Conservation (phyloP, 2,113 vertebrate species). For the Tychaedon coryphoeus region DNA sequence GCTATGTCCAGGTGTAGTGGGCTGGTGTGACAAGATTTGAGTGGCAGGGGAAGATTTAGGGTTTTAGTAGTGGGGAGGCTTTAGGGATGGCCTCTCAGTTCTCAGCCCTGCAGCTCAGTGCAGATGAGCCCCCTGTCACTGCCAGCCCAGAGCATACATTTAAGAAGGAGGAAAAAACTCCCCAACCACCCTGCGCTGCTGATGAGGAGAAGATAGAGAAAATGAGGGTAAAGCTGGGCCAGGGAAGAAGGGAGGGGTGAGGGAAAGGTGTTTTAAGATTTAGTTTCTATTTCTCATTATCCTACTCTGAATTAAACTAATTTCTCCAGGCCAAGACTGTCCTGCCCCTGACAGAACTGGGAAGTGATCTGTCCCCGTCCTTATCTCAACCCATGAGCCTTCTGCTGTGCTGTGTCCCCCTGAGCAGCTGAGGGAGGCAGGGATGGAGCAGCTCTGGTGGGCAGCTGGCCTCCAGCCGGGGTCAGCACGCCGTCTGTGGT, state of each 20-base stretch:
- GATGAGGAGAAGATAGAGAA: background rate
- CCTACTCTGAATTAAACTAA: background rate
- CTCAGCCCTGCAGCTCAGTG: background rate
- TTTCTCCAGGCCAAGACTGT: background rate
- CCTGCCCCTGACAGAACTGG: background rate
- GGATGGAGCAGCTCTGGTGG: background rate
- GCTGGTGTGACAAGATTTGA: background rate
- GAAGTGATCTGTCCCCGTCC: background rate
- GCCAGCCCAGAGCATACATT: background rate
- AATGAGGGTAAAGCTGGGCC: background rate
- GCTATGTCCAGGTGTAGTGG: background rate
- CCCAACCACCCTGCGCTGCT: background rate
- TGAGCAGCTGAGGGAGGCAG: background rate
- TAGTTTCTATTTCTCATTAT: background rate
- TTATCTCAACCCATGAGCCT: background rate
- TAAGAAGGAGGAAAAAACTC: background rate
- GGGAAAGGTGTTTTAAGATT: background rate
- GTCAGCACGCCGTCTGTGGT: fast-evolving
- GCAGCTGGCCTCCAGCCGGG: background rate
- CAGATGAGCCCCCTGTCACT: background rate
- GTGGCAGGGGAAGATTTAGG: background rate
- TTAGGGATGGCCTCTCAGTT: background rate
- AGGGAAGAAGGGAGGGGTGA: background rate
- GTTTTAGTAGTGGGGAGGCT: background rate
- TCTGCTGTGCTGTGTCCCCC: background rate